Evolutionary conservation across 2,888 invertebrate species (phyloP), one percentile per base, ranked within the genome.

Genomic region (Dryobotodes eremita): DNA sequence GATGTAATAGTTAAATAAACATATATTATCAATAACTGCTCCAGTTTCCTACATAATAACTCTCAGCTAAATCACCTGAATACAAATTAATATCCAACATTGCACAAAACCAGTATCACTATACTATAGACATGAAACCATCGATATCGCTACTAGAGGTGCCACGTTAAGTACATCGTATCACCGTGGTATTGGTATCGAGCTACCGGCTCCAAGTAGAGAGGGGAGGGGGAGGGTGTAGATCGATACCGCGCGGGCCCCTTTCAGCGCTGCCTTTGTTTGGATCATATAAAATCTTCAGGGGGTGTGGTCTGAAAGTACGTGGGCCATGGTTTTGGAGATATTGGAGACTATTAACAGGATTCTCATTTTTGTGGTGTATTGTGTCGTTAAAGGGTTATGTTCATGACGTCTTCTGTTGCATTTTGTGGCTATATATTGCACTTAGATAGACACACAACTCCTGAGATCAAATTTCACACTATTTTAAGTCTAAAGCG

Each of bases 241-340:
- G 90, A 90, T 91, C 91, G 87, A 92, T 90, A 89, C 79, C 78
- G 83, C 79, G 88, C 82, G 83, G 82, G 78, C 86, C 85, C 86
- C 84, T 87, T 95, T 87, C 89, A 87, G 86, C 88, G 73, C 82
- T 75, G 87, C 82, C 95, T 95, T 95, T 95, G 95, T 96, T 96
- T 95, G 95, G 93, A 93, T 95, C 93, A 95, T 94, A 95, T 94
- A 95, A 95, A 95, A 95, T 95, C 95, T 95, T 94, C 89, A 91
- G 93, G 91, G 94, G 95, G 95, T 93, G 95, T 94, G 95, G 94
- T 91, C 91, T 89, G 69, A 64, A 62, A 71, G 66, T 72, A 77
- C 57, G 73, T 71, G 77, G 70, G 53, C 86, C 86, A 90, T 86
- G 84, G 61, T 77, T 91, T 88, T 79, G 80, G 82, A 81, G 13